phyloP scores from a whole-genome alignment of 1,140 invertebrate species.

The Ostrea edulis region DNA sequence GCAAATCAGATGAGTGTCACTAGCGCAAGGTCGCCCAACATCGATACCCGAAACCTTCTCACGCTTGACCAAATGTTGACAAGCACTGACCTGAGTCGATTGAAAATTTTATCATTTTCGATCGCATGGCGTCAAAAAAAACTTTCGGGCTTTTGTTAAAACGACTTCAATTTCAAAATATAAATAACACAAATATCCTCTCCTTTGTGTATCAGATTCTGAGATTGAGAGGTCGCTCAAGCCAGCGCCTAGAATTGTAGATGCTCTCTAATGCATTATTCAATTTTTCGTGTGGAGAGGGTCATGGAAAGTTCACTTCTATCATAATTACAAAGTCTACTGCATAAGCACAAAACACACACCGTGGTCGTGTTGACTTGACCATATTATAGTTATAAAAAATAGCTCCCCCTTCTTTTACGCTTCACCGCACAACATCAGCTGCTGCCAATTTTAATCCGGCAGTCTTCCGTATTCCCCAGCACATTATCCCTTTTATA shows the following conservation, averaged over 20 bases:
- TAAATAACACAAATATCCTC: slow-evolving; percentile 16
- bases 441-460: slow-evolving; percentile 6
- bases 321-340: slow-evolving; percentile 35
- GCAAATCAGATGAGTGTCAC: slow-evolving; percentile 10
- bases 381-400: slow-evolving; percentile 26
- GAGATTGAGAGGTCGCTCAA: background rate
- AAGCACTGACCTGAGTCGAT: background rate
- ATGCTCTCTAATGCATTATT: slow-evolving; percentile 20
- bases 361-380: slow-evolving; percentile 32
- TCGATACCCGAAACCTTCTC: background rate
- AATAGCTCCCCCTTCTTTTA: background rate
- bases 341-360: slow-evolving; percentile 38
- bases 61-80: slow-evolving; percentile 16
- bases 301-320: slow-evolving; percentile 13
- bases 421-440: background rate
- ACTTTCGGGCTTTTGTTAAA: background rate
- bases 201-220: background rate
- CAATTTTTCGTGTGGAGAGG: slow-evolving; percentile 20
- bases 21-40: background rate
- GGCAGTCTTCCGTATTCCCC: background rate
- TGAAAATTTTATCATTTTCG: background rate
- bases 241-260: slow-evolving; percentile 12
- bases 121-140: slow-evolving; percentile 15
- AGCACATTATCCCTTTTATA: no score
- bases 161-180: slow-evolving; percentile 20